phyloP scores from a whole-genome alignment of 2,113 vertebrate genomes.

The Helogale parvula region DNA sequence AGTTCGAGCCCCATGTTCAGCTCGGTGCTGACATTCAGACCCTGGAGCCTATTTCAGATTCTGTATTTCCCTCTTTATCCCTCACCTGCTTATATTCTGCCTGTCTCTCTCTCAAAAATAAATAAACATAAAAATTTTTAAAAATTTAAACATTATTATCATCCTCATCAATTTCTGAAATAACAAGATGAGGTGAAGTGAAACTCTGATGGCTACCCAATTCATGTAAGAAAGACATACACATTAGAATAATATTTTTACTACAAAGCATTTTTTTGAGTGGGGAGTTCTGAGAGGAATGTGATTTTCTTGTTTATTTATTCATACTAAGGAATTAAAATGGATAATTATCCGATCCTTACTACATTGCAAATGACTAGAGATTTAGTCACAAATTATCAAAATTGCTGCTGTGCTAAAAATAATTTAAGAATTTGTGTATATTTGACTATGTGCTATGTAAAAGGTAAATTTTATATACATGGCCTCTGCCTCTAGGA shows the following conservation, averaged over 20 bases:
- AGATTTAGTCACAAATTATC: conserved; percentile 13
- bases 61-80: too few species aligned
- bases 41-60: too few species aligned
- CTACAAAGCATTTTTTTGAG: conserved; percentile 8
- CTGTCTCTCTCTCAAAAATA: too few species aligned
- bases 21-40: too few species aligned
- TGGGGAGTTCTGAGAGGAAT: not conserved
- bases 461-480: conserved; percentile 33
- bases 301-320: conserved; percentile 51
- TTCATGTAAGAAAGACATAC: conserved; percentile 4
- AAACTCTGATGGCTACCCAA: conserved; percentile 28
- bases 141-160: not conserved
- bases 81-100: too few species aligned
- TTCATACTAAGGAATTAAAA: conserved; percentile 45
- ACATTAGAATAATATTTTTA: not conserved
- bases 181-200: conserved; percentile 21
- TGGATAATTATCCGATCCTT: not conserved
- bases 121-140: too few species aligned
- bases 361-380: conserved; percentile 39
- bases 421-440: conserved; percentile 12
- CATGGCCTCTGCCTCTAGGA: not conserved
- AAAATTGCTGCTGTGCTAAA: conserved; percentile 50
- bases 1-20: too few species aligned
- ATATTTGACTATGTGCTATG: not conserved
- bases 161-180: conserved; percentile 47